Percentiles rank a stretch among this genome's conserved stretches.
These are phyloP conservation scores for Dinomys branickii DNA, from an alignment of 2,113 vertebrate genomes.

Conservation along the genomic window DNA sequence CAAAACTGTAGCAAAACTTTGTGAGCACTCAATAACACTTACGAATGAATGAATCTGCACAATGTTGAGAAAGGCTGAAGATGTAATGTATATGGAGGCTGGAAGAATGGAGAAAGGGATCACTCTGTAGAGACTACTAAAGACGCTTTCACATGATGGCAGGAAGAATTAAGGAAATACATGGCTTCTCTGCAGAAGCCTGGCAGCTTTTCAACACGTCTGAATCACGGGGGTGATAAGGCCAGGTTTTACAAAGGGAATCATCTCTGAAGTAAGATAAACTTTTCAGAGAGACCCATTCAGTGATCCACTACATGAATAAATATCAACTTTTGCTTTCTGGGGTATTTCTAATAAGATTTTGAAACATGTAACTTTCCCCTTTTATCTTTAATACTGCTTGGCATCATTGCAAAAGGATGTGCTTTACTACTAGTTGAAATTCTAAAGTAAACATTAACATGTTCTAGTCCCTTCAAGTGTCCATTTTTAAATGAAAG, in stretches of 20 bases:
- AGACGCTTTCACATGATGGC: background rate
- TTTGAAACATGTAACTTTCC: background rate
- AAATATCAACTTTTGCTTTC: slow-evolving; percentile 28
- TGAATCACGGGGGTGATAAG: background rate
- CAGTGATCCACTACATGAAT: background rate
- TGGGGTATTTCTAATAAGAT: slow-evolving; percentile 11
- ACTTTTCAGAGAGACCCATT: background rate
- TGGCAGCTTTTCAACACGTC: background rate
- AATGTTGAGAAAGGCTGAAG: background rate
- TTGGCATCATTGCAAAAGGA: background rate
- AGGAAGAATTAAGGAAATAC: background rate
- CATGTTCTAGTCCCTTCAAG: background rate
- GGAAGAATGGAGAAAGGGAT: background rate
- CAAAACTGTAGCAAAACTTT: background rate
- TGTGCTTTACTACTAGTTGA: slow-evolving; percentile 2
- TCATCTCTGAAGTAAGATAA: slow-evolving; percentile 12
- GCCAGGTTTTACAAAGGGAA: background rate
- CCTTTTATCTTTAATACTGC: slow-evolving; percentile 21
- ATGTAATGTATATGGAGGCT: background rate
- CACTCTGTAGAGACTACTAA: background rate
- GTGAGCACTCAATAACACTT: background rate
- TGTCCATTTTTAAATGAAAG: slow-evolving; percentile 10
- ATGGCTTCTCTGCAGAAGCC: background rate
- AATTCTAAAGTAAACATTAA: slow-evolving; percentile 38
- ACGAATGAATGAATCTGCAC: background rate